Evolutionary conservation across 2,113 vertebrate genomes (phyloP).

Genomic region (Mirounga angustirostris): DNA sequence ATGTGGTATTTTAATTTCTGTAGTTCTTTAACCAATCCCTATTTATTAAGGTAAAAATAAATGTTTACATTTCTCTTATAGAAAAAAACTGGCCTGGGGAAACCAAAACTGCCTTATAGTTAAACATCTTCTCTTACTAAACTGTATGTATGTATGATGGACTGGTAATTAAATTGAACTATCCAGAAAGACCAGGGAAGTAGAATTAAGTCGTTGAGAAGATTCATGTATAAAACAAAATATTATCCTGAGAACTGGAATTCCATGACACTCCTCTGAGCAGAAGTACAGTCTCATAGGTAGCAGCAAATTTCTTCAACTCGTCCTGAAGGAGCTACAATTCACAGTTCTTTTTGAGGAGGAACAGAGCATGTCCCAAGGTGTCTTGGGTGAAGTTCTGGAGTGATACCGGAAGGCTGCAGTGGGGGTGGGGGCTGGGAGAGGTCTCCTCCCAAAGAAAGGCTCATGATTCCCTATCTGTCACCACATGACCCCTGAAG

Average conservation of each 20-base stretch:
- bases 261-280: not conserved
- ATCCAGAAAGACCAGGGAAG: not conserved
- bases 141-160: not conserved
- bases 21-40: not conserved
- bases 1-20: not conserved
- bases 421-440: not conserved
- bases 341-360: not conserved
- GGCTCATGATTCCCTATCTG: no score
- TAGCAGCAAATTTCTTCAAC: not conserved
- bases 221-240: not conserved
- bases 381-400: not conserved
- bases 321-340: not conserved
- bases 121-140: not conserved
- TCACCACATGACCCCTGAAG: no score
- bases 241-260: not conserved
- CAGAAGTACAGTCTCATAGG: not conserved
- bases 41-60: constrained; percentile 23
- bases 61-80: not conserved
- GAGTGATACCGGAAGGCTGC: not conserved
- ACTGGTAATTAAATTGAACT: not conserved
- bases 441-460: not conserved
- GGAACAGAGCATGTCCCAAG: fast-evolving
- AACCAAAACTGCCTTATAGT: not conserved
- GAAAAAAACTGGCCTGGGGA: not conserved
- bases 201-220: not conserved